phyloP scores from a whole-genome alignment of 2,113 vertebrate genomes.

The Chitala chitala region DNA sequence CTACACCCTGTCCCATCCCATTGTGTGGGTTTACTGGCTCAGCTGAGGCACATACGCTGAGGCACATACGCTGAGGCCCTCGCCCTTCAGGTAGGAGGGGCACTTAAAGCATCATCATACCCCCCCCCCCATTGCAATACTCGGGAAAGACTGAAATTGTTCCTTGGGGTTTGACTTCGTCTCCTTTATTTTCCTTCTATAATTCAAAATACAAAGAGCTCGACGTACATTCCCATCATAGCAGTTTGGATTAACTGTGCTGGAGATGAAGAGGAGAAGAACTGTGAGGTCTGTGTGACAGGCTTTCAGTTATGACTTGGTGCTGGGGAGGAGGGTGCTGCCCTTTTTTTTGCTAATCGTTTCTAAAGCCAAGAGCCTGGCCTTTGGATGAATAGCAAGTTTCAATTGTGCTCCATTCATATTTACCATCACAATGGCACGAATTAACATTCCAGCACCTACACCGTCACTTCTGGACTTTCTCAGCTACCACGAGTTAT shows the following conservation, averaged over 20 bases:
- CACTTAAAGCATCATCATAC: not conserved
- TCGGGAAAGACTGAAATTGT: slow-evolving; percentile 80
- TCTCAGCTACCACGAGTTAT: slow-evolving; percentile 53
- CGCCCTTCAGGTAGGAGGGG: slow-evolving; percentile 38
- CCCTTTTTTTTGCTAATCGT: slow-evolving; percentile 64
- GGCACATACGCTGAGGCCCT: slow-evolving; percentile 67
- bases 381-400: slow-evolving; percentile 62
- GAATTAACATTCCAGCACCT: slow-evolving; percentile 72
- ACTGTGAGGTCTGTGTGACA: slow-evolving; percentile 66
- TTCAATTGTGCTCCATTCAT: slow-evolving; percentile 62
- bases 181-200: slow-evolving; percentile 30
- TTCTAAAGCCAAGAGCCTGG: slow-evolving; percentile 69
- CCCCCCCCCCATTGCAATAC: slow-evolving; percentile 40
- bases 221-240: slow-evolving; percentile 77
- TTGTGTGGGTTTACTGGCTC: slow-evolving; percentile 56
- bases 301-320: slow-evolving; percentile 75
- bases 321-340: slow-evolving; percentile 30
- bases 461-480: slow-evolving; percentile 58
- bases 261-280: slow-evolving; percentile 49
- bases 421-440: slow-evolving; percentile 79
- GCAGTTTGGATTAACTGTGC: slow-evolving; percentile 76
- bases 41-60: slow-evolving; percentile 69
- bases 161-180: slow-evolving; percentile 71
- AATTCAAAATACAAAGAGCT: slow-evolving; percentile 30
- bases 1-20: slow-evolving; percentile 57